Base-by-base conservation (phyloP, 2,888 invertebrate genomes). In the Cancer borealis region DNA sequence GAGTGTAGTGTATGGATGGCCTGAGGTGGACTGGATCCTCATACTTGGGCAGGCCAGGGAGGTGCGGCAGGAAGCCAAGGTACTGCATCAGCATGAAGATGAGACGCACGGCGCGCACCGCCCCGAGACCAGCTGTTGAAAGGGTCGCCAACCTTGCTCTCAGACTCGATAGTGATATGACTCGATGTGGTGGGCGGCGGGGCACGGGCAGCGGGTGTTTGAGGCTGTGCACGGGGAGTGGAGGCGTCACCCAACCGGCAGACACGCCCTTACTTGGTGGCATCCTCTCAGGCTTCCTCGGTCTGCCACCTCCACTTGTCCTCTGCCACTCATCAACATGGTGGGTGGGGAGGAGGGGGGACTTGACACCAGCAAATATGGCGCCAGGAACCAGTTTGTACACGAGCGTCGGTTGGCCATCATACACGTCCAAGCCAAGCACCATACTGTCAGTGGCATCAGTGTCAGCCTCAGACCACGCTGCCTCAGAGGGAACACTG, bases 41-140 rank as follows among this genome's bases (percentile, higher is more conserved):
- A n/a, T 93, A 91, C 45, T 66, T 87, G 26, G 93, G 93, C 14
- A 93, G n/a, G 21, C 93, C 93, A 0, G 93, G 93, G 45, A 93
- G 26, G n/a, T 39, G 46, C 14, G 93, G 93, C 26, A 93, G 26
- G 93, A 93, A 93, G 10, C 93, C 93, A 47, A 93, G 47, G 92
- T 91, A 93, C 30, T 93, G 93, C 26, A 93, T 60, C 26, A 93
- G 91, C 46, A 93, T 91, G 88, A 93, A 87, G 17, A 91, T 91
- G 10, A 93, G 14, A 47, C 93, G 88, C 45, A 60, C 91, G 8
- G 91, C 47, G 5, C 93, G 87, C 14, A 84, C 54, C 88, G 54
- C 60, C 14, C 46, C 60, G 26, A 87, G 91, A 6, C 66, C 12
- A 66, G 46, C 30, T 17, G 73, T 46, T 49, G 49, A 93, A 84